Evolutionary conservation across 2,797 vertebrate genomes (phyloP), one percentile per base, ranked within the genome.

Genomic region (Semaprochilodus insignis): DNA sequence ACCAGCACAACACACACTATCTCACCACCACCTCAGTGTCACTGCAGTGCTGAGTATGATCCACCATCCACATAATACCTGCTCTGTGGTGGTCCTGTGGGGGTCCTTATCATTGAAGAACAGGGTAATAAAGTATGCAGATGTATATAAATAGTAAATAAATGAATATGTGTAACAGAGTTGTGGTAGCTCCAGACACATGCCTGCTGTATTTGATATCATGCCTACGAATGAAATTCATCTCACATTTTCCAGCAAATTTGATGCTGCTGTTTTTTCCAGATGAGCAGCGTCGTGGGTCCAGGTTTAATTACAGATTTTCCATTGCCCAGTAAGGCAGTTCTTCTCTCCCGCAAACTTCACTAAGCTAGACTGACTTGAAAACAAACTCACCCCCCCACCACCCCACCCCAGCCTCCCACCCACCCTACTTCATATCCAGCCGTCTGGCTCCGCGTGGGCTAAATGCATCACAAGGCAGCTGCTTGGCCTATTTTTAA

Each of bases 401-500:
- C 19, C 59, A 25, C 72, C 4, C 59, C 8, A 44, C 6, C 2
- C 40, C 40, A 44, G 40, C 40, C 14, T 19, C 54, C 3, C 17
- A 57, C 54, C 69, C 63, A 69, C 19, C 6, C 65, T 82, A 63
- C 78, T 81, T 85, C 73, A 48, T 76, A 73, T 74, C 78, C 85
- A 69, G 54, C 55, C 51, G 62, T 62, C 65, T n/a, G 59, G 60
- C 74, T 77, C 54, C 21, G 31, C 48, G 70, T 48, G 52, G 17
- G 67, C 77, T 84, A 82, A 84, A 84, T 80, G 77, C 60, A 77
- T 82, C 73, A 77, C 57, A 83, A 81, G 78, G 69, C 83, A 85
- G 85, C 81, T 86, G 85, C 76, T 13, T 23, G 52, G 31, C n/a
- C 81, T 88, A 88, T 88, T 81, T 85, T 78, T 87, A 87, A 66